These are phyloP conservation scores for Silurus lanzhouensis DNA, from an alignment of 2,797 vertebrate genomes.

Conservation along the genomic window DNA sequence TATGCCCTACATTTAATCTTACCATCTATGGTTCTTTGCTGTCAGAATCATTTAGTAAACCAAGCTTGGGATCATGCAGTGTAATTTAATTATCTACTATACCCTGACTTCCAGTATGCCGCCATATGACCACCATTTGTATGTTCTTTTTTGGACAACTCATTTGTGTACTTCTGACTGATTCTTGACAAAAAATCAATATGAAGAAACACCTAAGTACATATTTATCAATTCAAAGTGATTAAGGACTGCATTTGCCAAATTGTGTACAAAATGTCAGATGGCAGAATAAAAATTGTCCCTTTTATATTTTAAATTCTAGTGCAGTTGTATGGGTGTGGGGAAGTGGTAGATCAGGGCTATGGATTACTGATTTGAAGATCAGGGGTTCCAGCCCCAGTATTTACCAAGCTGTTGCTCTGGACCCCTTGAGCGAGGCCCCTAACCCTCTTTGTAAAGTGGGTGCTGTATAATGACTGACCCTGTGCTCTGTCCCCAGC, in stretches of 20 bases:
- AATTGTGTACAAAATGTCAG: too few relatives aligned
- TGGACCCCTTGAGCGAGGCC: too few relatives aligned
- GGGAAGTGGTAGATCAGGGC: too few relatives aligned
- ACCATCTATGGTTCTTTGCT: conserved; percentile 51
- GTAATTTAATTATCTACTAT: conserved; percentile 56
- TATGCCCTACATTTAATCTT: conserved; percentile 50
- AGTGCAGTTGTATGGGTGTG: too few relatives aligned
- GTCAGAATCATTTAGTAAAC: conserved; percentile 57
- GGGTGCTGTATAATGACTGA: too few relatives aligned
- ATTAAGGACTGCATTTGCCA: not conserved
- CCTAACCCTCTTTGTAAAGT: too few relatives aligned
- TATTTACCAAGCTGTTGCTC: too few relatives aligned
- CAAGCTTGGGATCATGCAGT: conserved; percentile 47
- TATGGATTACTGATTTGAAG: too few relatives aligned
- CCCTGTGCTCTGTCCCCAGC: too few relatives aligned
- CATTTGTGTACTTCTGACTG: not conserved
- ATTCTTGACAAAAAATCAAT: conserved; percentile 3
- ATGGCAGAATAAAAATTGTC: too few relatives aligned
- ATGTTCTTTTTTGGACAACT: conserved; percentile 15
- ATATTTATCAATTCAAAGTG: not conserved
- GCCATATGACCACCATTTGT: conserved; percentile 29
- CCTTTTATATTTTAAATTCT: too few relatives aligned
- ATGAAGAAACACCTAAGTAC: not conserved
- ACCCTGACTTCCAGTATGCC: conserved; percentile 45
- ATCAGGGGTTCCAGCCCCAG: too few relatives aligned